phyloP scores from a whole-genome alignment of 2,113 vertebrate species.

The Corythaixoides concolor region DNA sequence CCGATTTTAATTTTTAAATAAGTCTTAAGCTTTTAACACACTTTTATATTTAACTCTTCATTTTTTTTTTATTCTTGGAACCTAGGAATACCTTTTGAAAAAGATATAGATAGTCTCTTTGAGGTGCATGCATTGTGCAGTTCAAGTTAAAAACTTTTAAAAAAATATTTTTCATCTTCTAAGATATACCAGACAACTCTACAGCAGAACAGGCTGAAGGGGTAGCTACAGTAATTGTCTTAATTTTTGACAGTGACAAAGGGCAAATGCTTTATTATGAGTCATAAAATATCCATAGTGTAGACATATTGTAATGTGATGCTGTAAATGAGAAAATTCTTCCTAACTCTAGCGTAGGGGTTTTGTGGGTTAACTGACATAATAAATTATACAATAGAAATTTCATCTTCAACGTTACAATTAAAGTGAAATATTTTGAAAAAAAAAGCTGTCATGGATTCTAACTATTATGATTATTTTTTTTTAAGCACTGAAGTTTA shows the following conservation, averaged over 20 bases:
- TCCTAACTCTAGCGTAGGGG: not conserved
- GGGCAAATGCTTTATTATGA: constrained; percentile 2
- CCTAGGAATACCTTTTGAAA: not conserved
- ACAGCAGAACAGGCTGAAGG: not conserved
- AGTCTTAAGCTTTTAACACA: constrained; percentile 14
- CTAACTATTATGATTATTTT: not conserved
- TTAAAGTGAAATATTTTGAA: not conserved
- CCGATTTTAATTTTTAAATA: not conserved
- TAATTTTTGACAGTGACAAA: constrained; percentile 2
- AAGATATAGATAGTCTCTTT: not conserved
- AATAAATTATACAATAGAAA: not conserved
- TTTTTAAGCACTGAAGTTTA: not conserved
- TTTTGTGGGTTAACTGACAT: not conserved
- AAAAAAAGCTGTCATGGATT: not conserved
- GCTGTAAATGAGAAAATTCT: not conserved
- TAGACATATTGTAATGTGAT: not conserved
- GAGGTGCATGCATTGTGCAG: not conserved
- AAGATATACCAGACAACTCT: not conserved
- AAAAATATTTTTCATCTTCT: not conserved
- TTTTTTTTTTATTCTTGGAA: not conserved
- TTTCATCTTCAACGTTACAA: not conserved
- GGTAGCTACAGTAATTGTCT: not conserved
- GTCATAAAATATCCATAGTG: not conserved
- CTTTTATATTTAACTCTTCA: not conserved
- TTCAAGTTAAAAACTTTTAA: not conserved